Percentiles rank a stretch among this genome's conserved stretches.
phyloP scores from a whole-genome alignment of 1,140 invertebrate species.

The Rhopalosiphum padi region DNA sequence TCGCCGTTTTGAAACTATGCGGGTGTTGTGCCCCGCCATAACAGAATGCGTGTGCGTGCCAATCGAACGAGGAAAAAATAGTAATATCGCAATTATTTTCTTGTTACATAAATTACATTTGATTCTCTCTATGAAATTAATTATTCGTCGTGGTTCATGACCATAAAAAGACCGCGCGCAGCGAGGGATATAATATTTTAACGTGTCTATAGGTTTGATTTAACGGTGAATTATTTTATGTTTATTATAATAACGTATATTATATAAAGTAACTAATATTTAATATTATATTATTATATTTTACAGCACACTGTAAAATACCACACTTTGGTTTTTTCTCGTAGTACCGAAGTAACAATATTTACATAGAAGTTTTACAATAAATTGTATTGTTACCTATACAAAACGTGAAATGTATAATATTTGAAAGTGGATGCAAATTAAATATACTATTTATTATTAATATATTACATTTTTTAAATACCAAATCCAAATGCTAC shows the following conservation, averaged over 20 bases:
- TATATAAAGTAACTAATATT: no score
- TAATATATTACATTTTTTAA: neutral
- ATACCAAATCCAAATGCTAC: neutral
- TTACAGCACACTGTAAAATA: no score
- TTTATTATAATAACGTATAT: no score
- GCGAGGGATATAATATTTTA: neutral
- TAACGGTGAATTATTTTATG: neutral
- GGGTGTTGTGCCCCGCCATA: neutral
- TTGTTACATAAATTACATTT: neutral
- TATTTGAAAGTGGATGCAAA: neutral
- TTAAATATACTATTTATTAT: neutral
- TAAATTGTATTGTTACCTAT: no score
- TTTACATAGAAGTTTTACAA: no score
- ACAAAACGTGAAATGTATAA: no score
- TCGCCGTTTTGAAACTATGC: neutral
- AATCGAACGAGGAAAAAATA: neutral
- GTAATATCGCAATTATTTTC: neutral
- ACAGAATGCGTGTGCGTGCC: neutral
- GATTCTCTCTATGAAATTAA: neutral
- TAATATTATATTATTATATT: no score
- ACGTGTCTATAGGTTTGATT: neutral
- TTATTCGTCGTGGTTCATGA: neutral
- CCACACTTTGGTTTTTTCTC: no score
- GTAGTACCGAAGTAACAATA: no score
- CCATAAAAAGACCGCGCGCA: constrained; percentile 6